Percentiles rank a stretch among this genome's conserved stretches.
Conservation (phyloP, 2,888 invertebrate species). For the Coenonympha glycerion region DNA sequence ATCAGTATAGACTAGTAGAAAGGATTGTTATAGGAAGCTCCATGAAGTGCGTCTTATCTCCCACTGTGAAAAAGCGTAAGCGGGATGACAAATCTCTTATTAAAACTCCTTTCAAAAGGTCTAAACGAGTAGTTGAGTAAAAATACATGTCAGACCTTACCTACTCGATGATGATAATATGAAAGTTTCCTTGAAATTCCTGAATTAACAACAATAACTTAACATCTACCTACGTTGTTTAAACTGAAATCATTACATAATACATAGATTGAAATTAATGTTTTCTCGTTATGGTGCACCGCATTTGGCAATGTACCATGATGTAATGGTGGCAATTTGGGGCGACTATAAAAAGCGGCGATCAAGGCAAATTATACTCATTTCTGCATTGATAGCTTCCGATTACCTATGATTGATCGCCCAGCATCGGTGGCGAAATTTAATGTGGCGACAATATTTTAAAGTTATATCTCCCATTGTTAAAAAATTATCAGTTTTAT, state of each 20-base stretch:
- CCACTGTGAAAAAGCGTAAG: conserved; percentile 46
- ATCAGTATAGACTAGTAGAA: conserved; percentile 57
- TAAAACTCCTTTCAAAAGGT: conserved; percentile 46
- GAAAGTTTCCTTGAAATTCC: no score
- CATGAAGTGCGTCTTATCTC: conserved; percentile 38
- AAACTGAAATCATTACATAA: background rate
- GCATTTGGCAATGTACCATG: conserved; percentile 49
- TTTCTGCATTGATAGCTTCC: conserved; percentile 69
- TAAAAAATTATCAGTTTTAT: background rate
- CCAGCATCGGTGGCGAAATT: conserved; percentile 42
- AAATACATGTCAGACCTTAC: background rate
- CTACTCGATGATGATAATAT: no score
- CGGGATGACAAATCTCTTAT: conserved; percentile 45
- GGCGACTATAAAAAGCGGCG: conserved; percentile 57
- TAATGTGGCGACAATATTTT: conserved; percentile 29
- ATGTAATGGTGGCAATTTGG: conserved; percentile 65
- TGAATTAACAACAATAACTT: no score
- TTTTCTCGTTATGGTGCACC: conserved; percentile 50
- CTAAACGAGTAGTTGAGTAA: conserved; percentile 36
- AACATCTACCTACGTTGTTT: background rate
- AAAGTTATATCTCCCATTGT: background rate
- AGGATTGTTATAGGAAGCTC: conserved; percentile 50
- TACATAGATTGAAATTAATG: conserved; percentile 38
- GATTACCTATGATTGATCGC: conserved; percentile 65
- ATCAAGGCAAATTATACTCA: conserved; percentile 64